Evolutionary conservation across 2,113 vertebrate genomes (phyloP), one percentile per base, ranked within the genome.

Genomic region (Nothocercus nigrocapillus): DNA sequence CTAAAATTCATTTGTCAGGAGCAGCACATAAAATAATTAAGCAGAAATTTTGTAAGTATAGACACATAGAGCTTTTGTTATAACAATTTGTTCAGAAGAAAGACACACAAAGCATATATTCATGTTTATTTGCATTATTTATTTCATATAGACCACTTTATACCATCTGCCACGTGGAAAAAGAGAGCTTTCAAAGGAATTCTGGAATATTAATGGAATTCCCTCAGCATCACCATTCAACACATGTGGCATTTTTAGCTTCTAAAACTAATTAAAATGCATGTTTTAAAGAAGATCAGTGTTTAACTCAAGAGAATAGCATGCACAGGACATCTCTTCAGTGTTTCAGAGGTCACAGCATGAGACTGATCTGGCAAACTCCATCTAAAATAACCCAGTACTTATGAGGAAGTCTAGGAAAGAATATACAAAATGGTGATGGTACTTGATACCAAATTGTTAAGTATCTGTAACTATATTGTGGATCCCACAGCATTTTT

Each of bases 181-280:
- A 66, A 74, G 72, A 95, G 38, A 81, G 38, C 34, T 95, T 93
- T 97, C 85, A 93, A 90, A 91, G 68, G 94, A 93, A 94, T 95
- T 95, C 68, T 93, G 62, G 85, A 95, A 93, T 93, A 88, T 78
- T 93, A 95, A 94, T 90, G 88, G 96, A 94, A 91, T 85, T 95
- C 79, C 89, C 75, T 94, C 42, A 88, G 63, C 79, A 94, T 94
- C 91, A 88, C 59, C 89, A 94, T 91, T 91, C 79, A 88, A 68
- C 85, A 76, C 91, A 96, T 93, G 94, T 94, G 91, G 87, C 94
- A 82, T 91, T 95, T 95, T 95, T 95, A 93, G 68, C 49, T 93
- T 69, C 49, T 66, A 90, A 70, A 95, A 72, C 79, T 91, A 78
- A 95, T 93, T 97, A 91, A 96, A 94, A 96, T 93, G 68, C 42